Evolutionary conservation across 2,888 invertebrate genomes (phyloP).

Genomic region (Drosophila monieri): DNA sequence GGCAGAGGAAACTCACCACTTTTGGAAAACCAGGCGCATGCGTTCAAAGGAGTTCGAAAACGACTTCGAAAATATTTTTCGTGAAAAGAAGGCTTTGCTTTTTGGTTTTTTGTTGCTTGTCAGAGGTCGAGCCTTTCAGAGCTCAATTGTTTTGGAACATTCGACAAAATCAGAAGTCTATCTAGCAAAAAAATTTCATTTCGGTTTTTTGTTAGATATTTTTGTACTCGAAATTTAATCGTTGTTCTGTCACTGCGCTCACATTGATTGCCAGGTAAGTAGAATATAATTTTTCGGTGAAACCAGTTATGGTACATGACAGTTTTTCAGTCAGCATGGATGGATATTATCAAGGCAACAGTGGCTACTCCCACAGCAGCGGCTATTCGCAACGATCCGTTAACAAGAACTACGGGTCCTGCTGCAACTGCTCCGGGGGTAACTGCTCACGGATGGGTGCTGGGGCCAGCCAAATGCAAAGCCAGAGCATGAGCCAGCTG

Average conservation of each 20-base stretch:
- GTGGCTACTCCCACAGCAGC: background rate
- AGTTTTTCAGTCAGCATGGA: conserved; percentile 36
- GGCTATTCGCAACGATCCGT: conserved; percentile 5
- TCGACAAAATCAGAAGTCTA: conserved; percentile 36
- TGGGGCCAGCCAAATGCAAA: background rate
- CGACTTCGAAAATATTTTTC: conserved; percentile 5
- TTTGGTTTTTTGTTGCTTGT: conserved; percentile 7
- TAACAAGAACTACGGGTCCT: background rate
- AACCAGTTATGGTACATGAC: background rate
- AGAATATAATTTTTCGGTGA: background rate
- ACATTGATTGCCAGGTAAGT: conserved; percentile 34
- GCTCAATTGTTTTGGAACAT: conserved; percentile 52
- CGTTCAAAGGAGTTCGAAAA: conserved; percentile 24
- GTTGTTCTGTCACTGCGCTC: conserved; percentile 22
- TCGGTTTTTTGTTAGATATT: background rate
- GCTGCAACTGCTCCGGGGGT: conserved; percentile 50
- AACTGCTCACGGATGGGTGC: conserved; percentile 33
- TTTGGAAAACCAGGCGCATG: conserved; percentile 21
- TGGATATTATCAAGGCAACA: conserved; percentile 24
- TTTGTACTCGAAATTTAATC: conserved; percentile 14
- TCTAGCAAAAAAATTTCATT: background rate
- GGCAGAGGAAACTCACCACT: conserved; percentile 44
- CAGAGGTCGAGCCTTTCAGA: background rate
- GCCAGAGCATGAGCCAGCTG: background rate
- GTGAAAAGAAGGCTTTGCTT: conserved; percentile 36